A percentile compares a stretch with the other conserved stretches of the same genome.
phyloP scores from a whole-genome alignment of 2,888 invertebrate genomes.

The Synanthedon tipuliformis region DNA sequence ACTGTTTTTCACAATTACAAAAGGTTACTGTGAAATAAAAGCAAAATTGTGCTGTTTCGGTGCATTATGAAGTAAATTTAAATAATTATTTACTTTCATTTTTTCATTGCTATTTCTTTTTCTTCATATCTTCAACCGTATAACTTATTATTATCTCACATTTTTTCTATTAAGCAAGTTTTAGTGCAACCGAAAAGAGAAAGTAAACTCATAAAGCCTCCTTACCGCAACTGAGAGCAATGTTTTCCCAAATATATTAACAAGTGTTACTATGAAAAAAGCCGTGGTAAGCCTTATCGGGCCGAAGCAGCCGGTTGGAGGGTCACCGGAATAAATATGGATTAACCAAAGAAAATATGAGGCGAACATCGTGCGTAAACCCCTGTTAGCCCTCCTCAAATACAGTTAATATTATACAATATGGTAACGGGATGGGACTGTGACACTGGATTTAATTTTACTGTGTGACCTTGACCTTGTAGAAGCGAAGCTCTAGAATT shows the following conservation, averaged over 20 bases:
- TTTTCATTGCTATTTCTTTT: too few relatives aligned
- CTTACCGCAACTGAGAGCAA: neutral
- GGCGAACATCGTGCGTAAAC: constrained; percentile 27
- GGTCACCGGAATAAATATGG: constrained; percentile 61
- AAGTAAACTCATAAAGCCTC: neutral
- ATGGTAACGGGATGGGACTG: constrained; percentile 5
- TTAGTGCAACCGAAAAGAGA: too few relatives aligned
- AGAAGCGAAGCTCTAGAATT: too few relatives aligned
- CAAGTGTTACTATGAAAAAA: constrained; percentile 36
- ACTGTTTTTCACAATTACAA: neutral
- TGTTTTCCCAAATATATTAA: constrained; percentile 30
- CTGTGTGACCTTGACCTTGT: too few relatives aligned
- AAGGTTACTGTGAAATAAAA: too few relatives aligned
- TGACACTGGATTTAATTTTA: neutral
- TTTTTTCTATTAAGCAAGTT: too few relatives aligned
- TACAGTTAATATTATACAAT: constrained; percentile 13
- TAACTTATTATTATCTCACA: too few relatives aligned
- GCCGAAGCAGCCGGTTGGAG: constrained; percentile 34
- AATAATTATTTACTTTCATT: too few relatives aligned
- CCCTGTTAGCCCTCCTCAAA: constrained; percentile 26
- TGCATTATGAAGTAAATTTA: too few relatives aligned
- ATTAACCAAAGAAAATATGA: constrained; percentile 53
- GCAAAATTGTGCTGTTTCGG: too few relatives aligned
- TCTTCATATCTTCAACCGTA: too few relatives aligned
- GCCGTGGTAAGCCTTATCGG: constrained; percentile 28